phyloP scores from a whole-genome alignment of 2,888 invertebrate genomes.

The Lottia scabra region DNA sequence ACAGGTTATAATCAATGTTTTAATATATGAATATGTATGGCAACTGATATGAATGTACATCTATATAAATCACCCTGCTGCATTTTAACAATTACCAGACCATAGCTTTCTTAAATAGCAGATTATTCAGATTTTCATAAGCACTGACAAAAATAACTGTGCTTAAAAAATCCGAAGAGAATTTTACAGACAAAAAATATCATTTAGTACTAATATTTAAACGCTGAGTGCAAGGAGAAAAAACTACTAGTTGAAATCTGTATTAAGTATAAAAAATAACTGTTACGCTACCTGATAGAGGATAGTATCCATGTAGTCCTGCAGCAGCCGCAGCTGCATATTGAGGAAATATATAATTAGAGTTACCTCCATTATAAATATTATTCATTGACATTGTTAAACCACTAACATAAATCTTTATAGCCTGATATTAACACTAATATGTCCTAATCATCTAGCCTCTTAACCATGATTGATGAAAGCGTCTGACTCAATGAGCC shows the following conservation, averaged over 20 bases:
- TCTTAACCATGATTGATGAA: conserved; percentile 34
- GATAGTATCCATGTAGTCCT: conserved; percentile 11
- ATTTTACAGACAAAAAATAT: too few relatives aligned
- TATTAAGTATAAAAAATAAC: not conserved
- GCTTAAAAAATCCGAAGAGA: too few relatives aligned
- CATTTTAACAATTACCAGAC: too few relatives aligned
- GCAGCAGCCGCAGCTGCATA: conserved; percentile 7
- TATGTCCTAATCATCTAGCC: conserved; percentile 27
- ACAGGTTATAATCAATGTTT: too few relatives aligned
- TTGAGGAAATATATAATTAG: conserved; percentile 17
- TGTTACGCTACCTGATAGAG: conserved; percentile 14
- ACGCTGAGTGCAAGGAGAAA: too few relatives aligned
- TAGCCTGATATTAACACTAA: conserved; percentile 12
- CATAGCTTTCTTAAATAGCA: too few relatives aligned
- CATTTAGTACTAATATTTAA: too few relatives aligned
- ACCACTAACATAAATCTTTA: not conserved
- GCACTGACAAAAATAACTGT: too few relatives aligned
- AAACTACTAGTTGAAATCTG: not conserved
- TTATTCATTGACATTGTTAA: conserved; percentile 20
- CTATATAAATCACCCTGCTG: too few relatives aligned
- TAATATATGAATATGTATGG: too few relatives aligned
- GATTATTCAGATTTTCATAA: too few relatives aligned
- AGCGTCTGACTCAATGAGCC: conserved; percentile 1
- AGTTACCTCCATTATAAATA: conserved; percentile 17
- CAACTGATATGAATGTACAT: too few relatives aligned